phyloP scores from a whole-genome alignment of 2,888 invertebrate species.

The Lamproptera curius region DNA sequence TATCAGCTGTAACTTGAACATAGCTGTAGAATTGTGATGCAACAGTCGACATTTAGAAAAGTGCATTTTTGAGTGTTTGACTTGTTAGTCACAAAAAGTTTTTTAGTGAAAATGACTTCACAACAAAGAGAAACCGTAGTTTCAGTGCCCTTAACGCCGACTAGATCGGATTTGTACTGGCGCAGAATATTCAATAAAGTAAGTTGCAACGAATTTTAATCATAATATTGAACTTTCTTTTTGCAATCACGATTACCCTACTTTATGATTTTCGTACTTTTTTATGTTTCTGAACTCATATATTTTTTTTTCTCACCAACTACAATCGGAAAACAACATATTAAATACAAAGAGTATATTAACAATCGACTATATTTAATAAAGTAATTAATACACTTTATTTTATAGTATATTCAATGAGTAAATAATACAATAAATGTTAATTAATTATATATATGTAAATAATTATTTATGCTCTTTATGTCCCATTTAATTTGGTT shows the following conservation, averaged over 20 bases:
- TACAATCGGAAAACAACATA: too few species aligned
- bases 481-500: too few species aligned
- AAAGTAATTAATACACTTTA: too few species aligned
- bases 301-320: too few species aligned
- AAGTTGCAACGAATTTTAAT: conserved; percentile 23
- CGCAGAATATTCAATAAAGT: conserved; percentile 73
- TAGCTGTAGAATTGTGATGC: conserved; percentile 36
- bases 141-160: conserved; percentile 64
- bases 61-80: conserved; percentile 30
- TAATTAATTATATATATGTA: too few species aligned
- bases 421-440: too few species aligned
- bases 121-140: conserved; percentile 57
- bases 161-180: conserved; percentile 71
- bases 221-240: conserved; percentile 15
- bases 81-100: conserved; percentile 30
- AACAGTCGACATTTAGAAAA: conserved; percentile 18
- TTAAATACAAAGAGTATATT: too few species aligned
- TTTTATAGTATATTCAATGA: too few species aligned
- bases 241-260: conserved; percentile 6
- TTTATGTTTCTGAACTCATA: too few species aligned
- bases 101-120: conserved; percentile 57
- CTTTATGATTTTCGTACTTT: neutral
- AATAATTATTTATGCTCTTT: too few species aligned
- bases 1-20: conserved; percentile 31
- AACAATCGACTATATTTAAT: too few species aligned